phyloP scores from a whole-genome alignment of 2,113 vertebrate species.

The Felis chaus region DNA sequence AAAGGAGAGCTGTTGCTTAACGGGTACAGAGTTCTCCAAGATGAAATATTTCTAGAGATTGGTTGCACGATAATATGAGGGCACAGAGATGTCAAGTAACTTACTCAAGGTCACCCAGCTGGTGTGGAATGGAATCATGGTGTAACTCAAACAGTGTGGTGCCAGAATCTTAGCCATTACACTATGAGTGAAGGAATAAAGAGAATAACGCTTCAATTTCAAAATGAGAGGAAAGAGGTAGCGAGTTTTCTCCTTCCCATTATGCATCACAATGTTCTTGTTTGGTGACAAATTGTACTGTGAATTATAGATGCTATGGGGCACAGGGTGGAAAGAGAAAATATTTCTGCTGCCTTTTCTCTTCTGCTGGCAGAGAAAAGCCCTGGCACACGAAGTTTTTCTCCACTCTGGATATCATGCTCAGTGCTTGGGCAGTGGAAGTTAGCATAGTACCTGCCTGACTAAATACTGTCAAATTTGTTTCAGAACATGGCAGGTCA shows the following conservation, averaged over 20 bases:
- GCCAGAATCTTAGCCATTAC: not conserved
- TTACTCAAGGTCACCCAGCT: not conserved
- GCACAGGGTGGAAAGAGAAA: not conserved
- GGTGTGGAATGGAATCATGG: not conserved
- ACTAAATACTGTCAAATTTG: not conserved
- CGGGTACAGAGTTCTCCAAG: not conserved
- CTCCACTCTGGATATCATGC: not conserved
- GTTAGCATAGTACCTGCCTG: not conserved
- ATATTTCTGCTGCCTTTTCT: not conserved
- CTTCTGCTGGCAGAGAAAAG: not conserved
- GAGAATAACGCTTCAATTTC: not conserved
- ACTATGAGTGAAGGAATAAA: not conserved
- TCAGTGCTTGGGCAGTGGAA: not conserved
- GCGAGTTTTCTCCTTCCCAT: not conserved
- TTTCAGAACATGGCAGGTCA: slow-evolving; percentile 10
- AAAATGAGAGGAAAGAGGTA: not conserved
- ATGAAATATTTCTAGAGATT: not conserved
- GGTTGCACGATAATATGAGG: not conserved
- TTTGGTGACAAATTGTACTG: not conserved
- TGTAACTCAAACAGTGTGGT: not conserved
- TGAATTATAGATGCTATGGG: not conserved
- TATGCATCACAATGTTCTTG: not conserved
- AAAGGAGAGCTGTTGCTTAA: not conserved
- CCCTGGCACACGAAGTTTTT: not conserved
- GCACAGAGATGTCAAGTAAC: not conserved